Evolutionary conservation across 2,888 invertebrate genomes (phyloP), one percentile per base, ranked within the genome.

Genomic region (Cosmorhoe ocellata): DNA sequence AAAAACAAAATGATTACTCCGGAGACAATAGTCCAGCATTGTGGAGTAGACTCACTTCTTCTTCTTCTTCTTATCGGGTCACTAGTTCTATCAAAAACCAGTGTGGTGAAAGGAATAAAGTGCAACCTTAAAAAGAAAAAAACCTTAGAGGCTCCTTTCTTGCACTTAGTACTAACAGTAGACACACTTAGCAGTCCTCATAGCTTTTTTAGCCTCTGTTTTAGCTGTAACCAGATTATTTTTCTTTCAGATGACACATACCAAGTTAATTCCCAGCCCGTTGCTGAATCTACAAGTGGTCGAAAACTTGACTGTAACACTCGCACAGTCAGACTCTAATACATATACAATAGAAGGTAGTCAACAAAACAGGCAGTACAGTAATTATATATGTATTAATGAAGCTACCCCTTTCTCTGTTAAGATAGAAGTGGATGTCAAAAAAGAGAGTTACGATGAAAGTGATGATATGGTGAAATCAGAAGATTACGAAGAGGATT

Each of bases 401-500:
- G 45, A 38, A 7, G 13, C 5, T n/a, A 22, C 22, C 22, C 36
- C 30, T 4, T 13, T 38, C 9, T 12, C 24, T 10, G 32, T 45
- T 10, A 45, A 45, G 10, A 26, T 45, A 14, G 45, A 45, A 37
- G 36, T 39, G 0, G 28, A 28, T n/a, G 31, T 45, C 0, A 45
- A 45, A 10, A 13, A 38, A 26, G 45, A 44, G 27, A 28, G n/a
- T 30, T 10, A n/a, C 7, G 45, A 37, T 10, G 44, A 45, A 22
- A 26, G 10, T 31, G 38, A 14, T 10, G 38, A 46, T 11, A 11
- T 32, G 6, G 34, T 33, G 1, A 47, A 45, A 38, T 24, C 31
- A 1, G 45, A 47, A 13, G 32, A 41, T 12, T 26, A 33, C 5
- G 12, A 27, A n/a, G 12, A 14, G 5, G 38, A 27, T 12, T 26